Conservation (phyloP, 1,140 invertebrate genomes). For the Bombus soroeensis region DNA sequence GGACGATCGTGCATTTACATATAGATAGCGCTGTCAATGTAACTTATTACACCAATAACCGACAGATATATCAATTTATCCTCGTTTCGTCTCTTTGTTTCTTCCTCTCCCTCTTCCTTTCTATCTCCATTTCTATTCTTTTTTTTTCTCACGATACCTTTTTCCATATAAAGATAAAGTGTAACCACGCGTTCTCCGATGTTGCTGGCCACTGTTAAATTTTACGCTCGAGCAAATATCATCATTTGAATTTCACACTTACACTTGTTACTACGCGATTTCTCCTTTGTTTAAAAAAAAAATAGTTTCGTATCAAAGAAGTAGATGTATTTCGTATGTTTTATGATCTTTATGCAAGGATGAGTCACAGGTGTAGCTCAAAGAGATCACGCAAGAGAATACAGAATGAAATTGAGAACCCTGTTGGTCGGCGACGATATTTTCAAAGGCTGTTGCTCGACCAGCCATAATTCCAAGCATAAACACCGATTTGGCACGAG, state of each 20-base stretch:
- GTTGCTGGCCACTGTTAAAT: too few relatives aligned
- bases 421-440: conserved; percentile 56
- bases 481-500: conserved; percentile 77
- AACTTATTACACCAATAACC: conserved; percentile 62
- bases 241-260: too few relatives aligned
- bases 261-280: too few relatives aligned
- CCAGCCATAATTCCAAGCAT: conserved; percentile 75
- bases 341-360: too few relatives aligned
- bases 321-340: too few relatives aligned
- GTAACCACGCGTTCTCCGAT: background rate
- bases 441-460: conserved; percentile 73
- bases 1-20: conserved; percentile 56
- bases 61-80: conserved; percentile 47
- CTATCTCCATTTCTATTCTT: background rate
- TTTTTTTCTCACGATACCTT: background rate
- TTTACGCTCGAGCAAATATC: too few relatives aligned
- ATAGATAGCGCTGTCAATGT: conserved; percentile 63
- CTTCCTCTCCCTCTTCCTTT: background rate
- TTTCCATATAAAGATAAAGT: background rate
- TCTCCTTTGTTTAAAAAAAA: too few relatives aligned
- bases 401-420: conserved; percentile 65
- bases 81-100: conserved; percentile 5
- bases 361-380: too few relatives aligned
- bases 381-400: too few relatives aligned
- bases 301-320: too few relatives aligned